A percentile compares a stretch with the other conserved stretches of the same genome.
phyloP scores from a whole-genome alignment of 2,797 vertebrate genomes.

The Todus mexicanus region DNA sequence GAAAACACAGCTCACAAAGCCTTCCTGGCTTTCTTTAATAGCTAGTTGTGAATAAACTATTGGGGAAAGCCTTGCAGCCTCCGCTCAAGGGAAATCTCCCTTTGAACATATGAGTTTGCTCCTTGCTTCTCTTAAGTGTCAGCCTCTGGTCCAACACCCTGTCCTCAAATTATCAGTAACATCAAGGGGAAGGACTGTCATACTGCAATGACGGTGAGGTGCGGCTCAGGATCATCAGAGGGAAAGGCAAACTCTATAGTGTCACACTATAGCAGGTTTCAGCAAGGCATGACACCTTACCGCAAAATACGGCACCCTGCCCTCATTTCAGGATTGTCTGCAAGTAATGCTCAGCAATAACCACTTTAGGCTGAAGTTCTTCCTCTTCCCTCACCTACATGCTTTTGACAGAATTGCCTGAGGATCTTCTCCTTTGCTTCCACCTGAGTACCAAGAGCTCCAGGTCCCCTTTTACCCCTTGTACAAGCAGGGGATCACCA shows the following conservation, averaged over 20 bases:
- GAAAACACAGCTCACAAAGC: background rate
- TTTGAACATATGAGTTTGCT: background rate
- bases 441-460: background rate
- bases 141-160: background rate
- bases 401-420: background rate
- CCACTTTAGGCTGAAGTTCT: background rate
- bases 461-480: background rate
- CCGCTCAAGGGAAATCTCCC: background rate
- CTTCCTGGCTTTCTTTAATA: background rate
- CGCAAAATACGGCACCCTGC: background rate
- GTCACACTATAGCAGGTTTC: background rate
- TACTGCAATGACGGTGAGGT: background rate
- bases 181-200: background rate
- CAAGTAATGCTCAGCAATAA: background rate
- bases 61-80: background rate
- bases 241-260: background rate
- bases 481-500: background rate
- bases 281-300: background rate
- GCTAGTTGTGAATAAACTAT: background rate
- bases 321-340: background rate
- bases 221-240: background rate
- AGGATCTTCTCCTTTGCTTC: background rate
- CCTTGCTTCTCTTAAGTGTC: background rate
- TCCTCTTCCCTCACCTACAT: background rate
- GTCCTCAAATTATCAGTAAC: background rate